Evolutionary conservation across 2,797 vertebrate genomes (phyloP).

Genomic region (Lepus oiostolus): DNA sequence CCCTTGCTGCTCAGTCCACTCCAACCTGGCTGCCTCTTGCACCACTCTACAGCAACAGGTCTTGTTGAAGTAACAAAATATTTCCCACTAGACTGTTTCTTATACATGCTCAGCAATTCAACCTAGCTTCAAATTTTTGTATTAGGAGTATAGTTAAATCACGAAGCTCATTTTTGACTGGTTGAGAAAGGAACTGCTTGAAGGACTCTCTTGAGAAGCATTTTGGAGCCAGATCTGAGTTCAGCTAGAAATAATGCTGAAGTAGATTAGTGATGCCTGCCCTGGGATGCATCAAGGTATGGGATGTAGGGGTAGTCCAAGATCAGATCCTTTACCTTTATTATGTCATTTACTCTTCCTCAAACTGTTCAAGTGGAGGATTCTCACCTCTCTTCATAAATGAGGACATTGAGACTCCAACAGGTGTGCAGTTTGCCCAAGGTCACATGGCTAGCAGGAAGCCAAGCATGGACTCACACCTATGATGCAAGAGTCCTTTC

Average conservation of each 20-base stretch:
- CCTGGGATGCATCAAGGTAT: neutral
- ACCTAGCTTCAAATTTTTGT: neutral
- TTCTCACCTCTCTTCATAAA: neutral
- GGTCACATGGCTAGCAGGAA: neutral
- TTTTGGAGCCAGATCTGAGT: neutral
- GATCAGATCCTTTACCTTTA: neutral
- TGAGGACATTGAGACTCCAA: neutral
- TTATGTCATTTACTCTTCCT: neutral
- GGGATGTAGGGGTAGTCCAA: neutral
- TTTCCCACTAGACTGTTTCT: neutral
- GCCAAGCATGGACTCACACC: neutral
- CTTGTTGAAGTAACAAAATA: neutral
- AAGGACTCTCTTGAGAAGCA: neutral
- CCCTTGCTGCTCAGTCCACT: neutral
- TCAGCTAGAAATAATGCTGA: neutral
- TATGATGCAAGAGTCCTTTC: neutral
- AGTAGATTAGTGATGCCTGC: neutral
- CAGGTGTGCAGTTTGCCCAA: neutral
- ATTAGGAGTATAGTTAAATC: neutral
- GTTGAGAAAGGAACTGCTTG: neutral
- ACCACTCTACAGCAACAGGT: neutral
- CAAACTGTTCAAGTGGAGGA: neutral
- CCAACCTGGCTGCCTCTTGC: neutral
- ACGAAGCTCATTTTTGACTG: neutral
- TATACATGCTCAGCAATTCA: neutral